These are phyloP conservation scores for Bubo bubo DNA, from an alignment of 2,113 vertebrate species.

Conservation along the genomic window DNA sequence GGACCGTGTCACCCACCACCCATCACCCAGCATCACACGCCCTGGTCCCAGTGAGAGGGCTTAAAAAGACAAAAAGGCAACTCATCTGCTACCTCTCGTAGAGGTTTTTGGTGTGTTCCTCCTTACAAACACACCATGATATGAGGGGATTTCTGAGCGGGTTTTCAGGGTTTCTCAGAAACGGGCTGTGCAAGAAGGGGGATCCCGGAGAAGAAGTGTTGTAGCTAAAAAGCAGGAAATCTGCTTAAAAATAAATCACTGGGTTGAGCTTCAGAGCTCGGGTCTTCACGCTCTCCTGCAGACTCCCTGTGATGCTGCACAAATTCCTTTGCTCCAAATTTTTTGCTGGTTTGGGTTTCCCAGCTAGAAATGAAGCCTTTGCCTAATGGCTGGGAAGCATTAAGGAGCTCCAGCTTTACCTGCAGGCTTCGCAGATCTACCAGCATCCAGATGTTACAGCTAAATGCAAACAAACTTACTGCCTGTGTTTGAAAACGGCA, in stretches of 20 bases:
- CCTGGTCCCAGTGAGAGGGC: rapidly evolving
- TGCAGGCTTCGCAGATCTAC: neutral
- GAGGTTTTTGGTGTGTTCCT: rapidly evolving
- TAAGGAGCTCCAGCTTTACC: neutral
- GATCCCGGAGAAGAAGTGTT: neutral
- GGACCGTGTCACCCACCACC: neutral
- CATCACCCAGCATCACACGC: neutral
- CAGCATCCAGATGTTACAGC: neutral
- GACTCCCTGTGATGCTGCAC: neutral
- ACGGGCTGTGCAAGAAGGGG: neutral
- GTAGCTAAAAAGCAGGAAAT: neutral
- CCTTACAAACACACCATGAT: rapidly evolving
- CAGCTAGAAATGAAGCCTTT: neutral
- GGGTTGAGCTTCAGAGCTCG: neutral
- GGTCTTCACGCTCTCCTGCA: neutral
- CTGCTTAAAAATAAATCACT: neutral
- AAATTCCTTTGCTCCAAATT: neutral
- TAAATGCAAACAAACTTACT: neutral
- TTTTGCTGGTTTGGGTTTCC: neutral
- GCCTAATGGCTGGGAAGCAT: rapidly evolving
- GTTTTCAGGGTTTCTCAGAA: neutral
- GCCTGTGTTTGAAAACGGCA: neutral
- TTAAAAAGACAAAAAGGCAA: neutral
- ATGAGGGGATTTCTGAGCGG: neutral
- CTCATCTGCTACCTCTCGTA: neutral